These are phyloP conservation scores for Pheosia tremula DNA, from an alignment of 2,888 invertebrate species.

Conservation along the genomic window DNA sequence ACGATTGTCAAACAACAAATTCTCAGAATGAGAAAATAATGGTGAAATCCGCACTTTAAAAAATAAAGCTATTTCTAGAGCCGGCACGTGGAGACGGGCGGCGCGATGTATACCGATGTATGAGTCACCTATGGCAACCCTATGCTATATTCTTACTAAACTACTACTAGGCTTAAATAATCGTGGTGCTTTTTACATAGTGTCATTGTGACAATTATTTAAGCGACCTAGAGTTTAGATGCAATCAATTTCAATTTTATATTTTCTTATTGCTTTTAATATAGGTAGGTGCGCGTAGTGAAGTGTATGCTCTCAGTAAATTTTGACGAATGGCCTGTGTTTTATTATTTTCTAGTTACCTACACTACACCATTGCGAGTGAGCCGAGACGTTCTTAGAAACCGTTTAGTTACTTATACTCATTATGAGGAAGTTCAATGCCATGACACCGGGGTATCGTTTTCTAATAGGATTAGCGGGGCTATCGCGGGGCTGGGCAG, in stretches of 20 bases:
- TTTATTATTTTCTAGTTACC: slow-evolving; percentile 36
- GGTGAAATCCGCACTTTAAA: not conserved
- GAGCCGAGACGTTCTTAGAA: slow-evolving; percentile 30
- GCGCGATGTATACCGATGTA: not conserved
- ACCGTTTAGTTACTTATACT: slow-evolving; percentile 23
- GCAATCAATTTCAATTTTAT: too few relatives aligned
- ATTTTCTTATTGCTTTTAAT: too few relatives aligned
- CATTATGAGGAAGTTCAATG: slow-evolving; percentile 43
- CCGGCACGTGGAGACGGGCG: not conserved
- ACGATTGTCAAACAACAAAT: slow-evolving; percentile 8
- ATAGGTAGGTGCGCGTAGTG: too few relatives aligned
- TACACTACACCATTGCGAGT: slow-evolving; percentile 21
- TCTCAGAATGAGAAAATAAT: not conserved
- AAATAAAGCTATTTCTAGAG: not conserved
- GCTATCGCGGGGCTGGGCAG: slow-evolving; percentile 61
- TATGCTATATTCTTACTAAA: slow-evolving; percentile 1
- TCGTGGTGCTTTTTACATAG: not conserved
- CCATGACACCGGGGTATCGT: slow-evolving; percentile 49
- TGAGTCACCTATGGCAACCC: slow-evolving; percentile 3
- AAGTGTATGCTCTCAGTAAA: too few relatives aligned
- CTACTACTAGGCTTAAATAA: not conserved
- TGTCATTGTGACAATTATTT: slow-evolving; percentile 12
- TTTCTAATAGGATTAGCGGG: slow-evolving; percentile 64
- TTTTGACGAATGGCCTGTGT: slow-evolving; percentile 28
- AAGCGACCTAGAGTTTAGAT: too few relatives aligned